Base-by-base conservation (phyloP, 37 sponge, comb jelly and placozoan genomes). In the Haliclona indistincta region DNA sequence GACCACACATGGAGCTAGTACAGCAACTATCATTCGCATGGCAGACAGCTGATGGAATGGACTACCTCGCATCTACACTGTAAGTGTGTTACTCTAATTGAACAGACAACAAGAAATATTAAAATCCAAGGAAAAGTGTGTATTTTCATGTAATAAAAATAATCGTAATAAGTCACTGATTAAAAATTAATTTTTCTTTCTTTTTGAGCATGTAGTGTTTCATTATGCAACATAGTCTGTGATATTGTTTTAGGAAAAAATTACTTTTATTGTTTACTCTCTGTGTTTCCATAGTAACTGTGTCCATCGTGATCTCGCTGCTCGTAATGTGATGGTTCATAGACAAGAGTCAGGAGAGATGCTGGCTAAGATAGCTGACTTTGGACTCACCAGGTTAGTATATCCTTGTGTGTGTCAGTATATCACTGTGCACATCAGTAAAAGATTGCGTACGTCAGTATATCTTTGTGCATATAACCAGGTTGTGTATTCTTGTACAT, bases 231-330 rank as follows among this genome's bases (percentile, higher is more conserved):
- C n/a, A n/a, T n/a, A n/a, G n/a, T n/a, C n/a, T n/a, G n/a, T n/a
- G n/a, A n/a, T n/a, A n/a, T n/a, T n/a, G n/a, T n/a, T n/a, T n/a
- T n/a, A n/a, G n/a, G n/a, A n/a, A n/a, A n/a, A n/a, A n/a, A n/a
- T n/a, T n/a, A n/a, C n/a, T n/a, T n/a, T n/a, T n/a, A n/a, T n/a
- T n/a, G n/a, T n/a, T n/a, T n/a, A n/a, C n/a, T n/a, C n/a, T n/a
- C n/a, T n/a, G n/a, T n/a, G n/a, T n/a, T 75, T 22, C 28, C 62
- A 1, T 40, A 90, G 91, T 20, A 79, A 81, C 68, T 84, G 70
- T 75, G 89, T 92, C 28, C 93, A 92, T 75, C 89, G 93, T 45
- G 93, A 92, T 60, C 56, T 92, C 5, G 93, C 93, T 32, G 89
- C 93, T 60, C 73, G 93, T 2, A 92, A 92, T 64, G 83, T 92